Percentiles rank a stretch among this genome's conserved stretches.
Evolutionary conservation across 2,888 invertebrate genomes (phyloP).

Genomic region (Zeuzera pyrina): DNA sequence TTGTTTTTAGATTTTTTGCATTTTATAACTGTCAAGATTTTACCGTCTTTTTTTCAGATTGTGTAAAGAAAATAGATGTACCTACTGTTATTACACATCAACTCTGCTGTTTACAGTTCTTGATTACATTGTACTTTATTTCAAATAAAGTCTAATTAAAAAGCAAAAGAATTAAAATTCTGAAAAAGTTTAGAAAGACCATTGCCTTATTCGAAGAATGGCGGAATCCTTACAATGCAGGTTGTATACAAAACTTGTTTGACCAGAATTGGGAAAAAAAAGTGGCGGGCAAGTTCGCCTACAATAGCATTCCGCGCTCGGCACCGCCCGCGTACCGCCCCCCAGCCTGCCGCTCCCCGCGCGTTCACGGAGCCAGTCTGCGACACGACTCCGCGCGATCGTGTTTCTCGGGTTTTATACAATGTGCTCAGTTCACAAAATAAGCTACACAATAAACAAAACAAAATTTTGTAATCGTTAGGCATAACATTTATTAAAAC

Average conservation of each 20-base stretch:
- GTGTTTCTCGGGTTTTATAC: background rate
- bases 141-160: no score
- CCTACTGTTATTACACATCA: no score
- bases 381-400: slow-evolving; percentile 17
- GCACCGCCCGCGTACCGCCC: slow-evolving; percentile 54
- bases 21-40: no score
- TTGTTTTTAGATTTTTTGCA: no score
- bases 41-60: no score
- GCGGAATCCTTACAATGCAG: slow-evolving; percentile 72
- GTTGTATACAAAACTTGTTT: slow-evolving; percentile 72
- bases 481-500: background rate
- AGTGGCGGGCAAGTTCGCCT: slow-evolving; percentile 71
- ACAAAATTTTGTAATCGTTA: slow-evolving; percentile 16
- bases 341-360: slow-evolving; percentile 23
- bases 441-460: slow-evolving; percentile 35
- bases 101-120: no score
- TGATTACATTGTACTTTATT: no score
- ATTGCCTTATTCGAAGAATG: slow-evolving; percentile 61
- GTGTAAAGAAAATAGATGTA: no score
- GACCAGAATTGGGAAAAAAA: slow-evolving; percentile 67
- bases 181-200: slow-evolving; percentile 61
- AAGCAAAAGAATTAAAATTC: no score
- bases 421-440: slow-evolving; percentile 16
- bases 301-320: slow-evolving; percentile 65
- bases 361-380: slow-evolving; percentile 13